Conservation (phyloP, 1,140 invertebrate genomes). For the Papilio dardanus region DNA sequence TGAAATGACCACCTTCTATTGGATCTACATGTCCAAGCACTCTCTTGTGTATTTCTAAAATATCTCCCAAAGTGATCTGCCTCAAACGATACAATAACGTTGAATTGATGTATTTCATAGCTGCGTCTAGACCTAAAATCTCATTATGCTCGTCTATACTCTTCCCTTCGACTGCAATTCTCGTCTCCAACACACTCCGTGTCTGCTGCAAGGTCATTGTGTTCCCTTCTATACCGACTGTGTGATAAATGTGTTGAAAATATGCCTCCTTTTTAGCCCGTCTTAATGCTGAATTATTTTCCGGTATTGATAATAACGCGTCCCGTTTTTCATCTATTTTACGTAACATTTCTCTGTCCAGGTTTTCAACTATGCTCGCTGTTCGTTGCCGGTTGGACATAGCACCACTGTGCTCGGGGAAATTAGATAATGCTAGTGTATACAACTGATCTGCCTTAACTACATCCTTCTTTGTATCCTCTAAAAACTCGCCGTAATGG, state of each 20-base stretch:
- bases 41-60: conserved; percentile 95
- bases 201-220: conserved; percentile 98
- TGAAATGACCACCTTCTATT: conserved; percentile 91
- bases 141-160: conserved; percentile 98
- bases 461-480: conserved; percentile 92
- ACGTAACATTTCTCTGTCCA: conserved; percentile 91
- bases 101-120: conserved; percentile 97
- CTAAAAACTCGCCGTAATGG: conserved; percentile 96
- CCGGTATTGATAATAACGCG: conserved; percentile 90
- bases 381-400: conserved; percentile 92
- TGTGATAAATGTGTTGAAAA: conserved; percentile 98
- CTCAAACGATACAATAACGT: conserved; percentile 91
- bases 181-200: conserved; percentile 95
- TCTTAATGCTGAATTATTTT: conserved; percentile 89
- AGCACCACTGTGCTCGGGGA: conserved; percentile 92
- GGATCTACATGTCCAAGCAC: conserved; percentile 97
- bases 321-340: conserved; percentile 94
- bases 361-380: conserved; percentile 93
- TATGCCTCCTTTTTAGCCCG: conserved; percentile 97
- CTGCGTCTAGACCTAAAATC: conserved; percentile 95
- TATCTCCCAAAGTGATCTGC: conserved; percentile 90
- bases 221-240: conserved; percentile 98
- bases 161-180: conserved; percentile 96
- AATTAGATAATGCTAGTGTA: conserved; percentile 89
- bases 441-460: conserved; percentile 96